phyloP scores from a whole-genome alignment of 2,113 vertebrate genomes.

The Gymnocephalus cernua region DNA sequence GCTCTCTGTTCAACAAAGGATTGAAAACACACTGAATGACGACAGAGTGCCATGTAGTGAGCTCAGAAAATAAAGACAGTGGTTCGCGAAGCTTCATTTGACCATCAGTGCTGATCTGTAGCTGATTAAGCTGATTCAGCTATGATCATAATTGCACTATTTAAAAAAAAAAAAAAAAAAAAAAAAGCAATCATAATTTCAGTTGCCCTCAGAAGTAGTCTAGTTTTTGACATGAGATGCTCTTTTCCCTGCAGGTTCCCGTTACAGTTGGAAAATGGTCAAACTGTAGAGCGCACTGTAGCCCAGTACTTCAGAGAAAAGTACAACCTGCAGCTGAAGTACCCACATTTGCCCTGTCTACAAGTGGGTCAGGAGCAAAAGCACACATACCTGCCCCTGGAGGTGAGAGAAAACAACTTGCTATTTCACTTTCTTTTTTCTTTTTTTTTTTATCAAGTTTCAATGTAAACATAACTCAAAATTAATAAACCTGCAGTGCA shows the following conservation, averaged over 20 bases:
- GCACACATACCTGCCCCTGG: constrained; percentile 98
- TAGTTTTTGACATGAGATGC: background rate
- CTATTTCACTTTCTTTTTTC: background rate
- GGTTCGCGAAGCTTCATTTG: too few species aligned
- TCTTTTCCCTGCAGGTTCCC: constrained; percentile 89
- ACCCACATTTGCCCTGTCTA: constrained; percentile 97
- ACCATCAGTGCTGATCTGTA: too few species aligned
- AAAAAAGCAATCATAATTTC: too few species aligned
- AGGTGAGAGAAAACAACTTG: constrained; percentile 86
- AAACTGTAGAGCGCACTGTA: constrained; percentile 99
- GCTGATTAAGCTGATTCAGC: too few species aligned
- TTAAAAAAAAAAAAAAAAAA: too few species aligned
- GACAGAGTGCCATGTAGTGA: too few species aligned
- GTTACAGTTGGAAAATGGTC: constrained; percentile 97
- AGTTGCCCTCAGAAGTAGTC: background rate
- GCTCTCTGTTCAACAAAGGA: too few species aligned
- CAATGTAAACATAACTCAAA: background rate
- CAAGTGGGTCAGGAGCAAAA: constrained; percentile 99
- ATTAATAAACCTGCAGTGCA: background rate
- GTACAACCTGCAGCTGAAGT: constrained; percentile 98
- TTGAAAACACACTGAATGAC: too few species aligned
- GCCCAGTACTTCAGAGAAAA: constrained; percentile 99
- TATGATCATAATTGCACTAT: background rate
- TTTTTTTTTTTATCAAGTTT: background rate
- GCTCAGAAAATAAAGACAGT: too few species aligned